Evolutionary conservation across 2,113 vertebrate genomes (phyloP).

Genomic region (Myrmecophaga tridactyla): DNA sequence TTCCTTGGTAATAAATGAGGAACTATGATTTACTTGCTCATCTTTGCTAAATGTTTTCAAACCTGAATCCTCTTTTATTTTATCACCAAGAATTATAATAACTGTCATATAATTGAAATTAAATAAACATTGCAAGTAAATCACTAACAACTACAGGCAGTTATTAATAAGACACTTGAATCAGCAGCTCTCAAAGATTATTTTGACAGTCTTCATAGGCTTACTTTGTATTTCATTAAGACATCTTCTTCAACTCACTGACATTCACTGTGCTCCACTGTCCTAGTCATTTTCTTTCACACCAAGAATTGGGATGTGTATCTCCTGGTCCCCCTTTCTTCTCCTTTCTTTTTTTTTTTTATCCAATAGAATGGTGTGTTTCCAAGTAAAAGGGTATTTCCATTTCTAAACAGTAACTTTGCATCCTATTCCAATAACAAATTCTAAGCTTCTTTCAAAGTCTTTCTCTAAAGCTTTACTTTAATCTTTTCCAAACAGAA

Average conservation of each 20-base stretch:
- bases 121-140: slow-evolving; percentile 70
- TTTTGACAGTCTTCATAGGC: slow-evolving; percentile 21
- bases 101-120: slow-evolving; percentile 76
- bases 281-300: not conserved
- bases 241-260: not conserved
- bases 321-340: not conserved
- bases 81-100: slow-evolving; percentile 77
- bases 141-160: slow-evolving; percentile 57
- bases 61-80: slow-evolving; percentile 62
- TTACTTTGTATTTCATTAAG: not conserved
- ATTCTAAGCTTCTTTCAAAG: slow-evolving; percentile 46
- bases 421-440: not conserved
- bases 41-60: slow-evolving; percentile 73
- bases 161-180: slow-evolving; percentile 59
- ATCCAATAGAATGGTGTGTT: not conserved
- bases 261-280: not conserved
- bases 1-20: slow-evolving; percentile 50
- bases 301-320: not conserved
- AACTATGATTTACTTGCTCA: slow-evolving; percentile 43
- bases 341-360: not conserved
- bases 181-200: not conserved
- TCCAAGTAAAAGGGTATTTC: not conserved
- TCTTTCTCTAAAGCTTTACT: slow-evolving; percentile 32
- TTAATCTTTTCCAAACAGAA: slow-evolving; percentile 52
- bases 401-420: slow-evolving; percentile 30